Conservation (phyloP, 2,797 vertebrate genomes). For the Loris lydekkerianus region DNA sequence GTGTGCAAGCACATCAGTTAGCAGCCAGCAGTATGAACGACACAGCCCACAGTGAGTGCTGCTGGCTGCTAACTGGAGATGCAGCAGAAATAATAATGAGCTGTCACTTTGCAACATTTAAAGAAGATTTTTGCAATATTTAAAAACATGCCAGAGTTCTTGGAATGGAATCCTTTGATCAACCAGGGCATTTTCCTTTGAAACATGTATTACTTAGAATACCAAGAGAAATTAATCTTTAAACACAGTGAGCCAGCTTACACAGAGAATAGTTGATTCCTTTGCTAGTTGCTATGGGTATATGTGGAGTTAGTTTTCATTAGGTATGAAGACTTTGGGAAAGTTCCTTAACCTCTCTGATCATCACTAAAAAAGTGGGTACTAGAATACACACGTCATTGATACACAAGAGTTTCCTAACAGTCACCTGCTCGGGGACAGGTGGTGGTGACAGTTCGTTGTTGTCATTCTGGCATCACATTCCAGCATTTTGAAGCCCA, state of each 20-base stretch:
- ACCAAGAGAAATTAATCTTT: conserved; percentile 40
- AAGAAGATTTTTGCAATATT: conserved; percentile 66
- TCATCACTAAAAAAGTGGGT: background rate
- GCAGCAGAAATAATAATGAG: conserved; percentile 67
- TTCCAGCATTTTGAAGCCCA: background rate
- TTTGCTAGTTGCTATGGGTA: background rate
- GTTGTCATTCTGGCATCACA: background rate
- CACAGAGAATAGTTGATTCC: background rate
- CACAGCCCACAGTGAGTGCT: conserved; percentile 39
- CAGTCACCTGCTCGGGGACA: accelerated
- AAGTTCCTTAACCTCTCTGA: background rate
- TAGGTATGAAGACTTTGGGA: background rate
- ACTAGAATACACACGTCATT: background rate
- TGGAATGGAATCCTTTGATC: conserved; percentile 76
- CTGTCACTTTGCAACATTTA: conserved; percentile 63
- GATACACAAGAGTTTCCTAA: background rate
- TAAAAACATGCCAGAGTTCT: conserved; percentile 74
- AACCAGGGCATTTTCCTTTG: conserved; percentile 68
- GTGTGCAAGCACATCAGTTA: background rate
- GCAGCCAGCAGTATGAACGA: conserved; percentile 39
- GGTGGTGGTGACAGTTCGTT: background rate
- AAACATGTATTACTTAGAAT: conserved; percentile 63
- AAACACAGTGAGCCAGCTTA: conserved; percentile 21
- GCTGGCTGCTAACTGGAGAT: conserved; percentile 66
- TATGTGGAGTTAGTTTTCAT: background rate